Conservation (phyloP, 2,113 vertebrate genomes). For the Hippolais icterina region DNA sequence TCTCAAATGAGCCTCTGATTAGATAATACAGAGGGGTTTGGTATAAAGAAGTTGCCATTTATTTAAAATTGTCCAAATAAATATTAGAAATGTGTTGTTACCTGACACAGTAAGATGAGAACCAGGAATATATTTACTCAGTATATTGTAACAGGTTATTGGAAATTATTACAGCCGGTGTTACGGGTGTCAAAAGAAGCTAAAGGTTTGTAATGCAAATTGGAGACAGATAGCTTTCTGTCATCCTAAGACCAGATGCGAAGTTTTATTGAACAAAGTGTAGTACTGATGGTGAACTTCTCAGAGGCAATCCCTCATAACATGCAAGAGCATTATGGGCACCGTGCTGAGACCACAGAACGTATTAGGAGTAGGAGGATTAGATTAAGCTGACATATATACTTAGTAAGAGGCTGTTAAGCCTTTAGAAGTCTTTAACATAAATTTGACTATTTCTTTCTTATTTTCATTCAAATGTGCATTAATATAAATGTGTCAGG, state of each 20-base stretch:
- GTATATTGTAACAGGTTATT: constrained; percentile 36
- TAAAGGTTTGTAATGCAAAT: constrained; percentile 70
- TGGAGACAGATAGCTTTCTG: constrained; percentile 61
- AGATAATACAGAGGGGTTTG: background rate
- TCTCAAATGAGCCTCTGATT: constrained; percentile 15
- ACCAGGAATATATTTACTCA: background rate
- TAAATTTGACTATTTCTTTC: constrained; percentile 70
- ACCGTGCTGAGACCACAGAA: constrained; percentile 52
- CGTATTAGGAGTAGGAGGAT: constrained; percentile 51
- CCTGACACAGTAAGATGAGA: constrained; percentile 7
- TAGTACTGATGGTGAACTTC: constrained; percentile 45
- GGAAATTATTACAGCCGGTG: background rate
- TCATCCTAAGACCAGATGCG: constrained; percentile 55
- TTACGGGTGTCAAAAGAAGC: constrained; percentile 54
- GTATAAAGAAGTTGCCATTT: background rate
- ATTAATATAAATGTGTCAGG: constrained; percentile 59
- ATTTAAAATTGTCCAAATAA: background rate
- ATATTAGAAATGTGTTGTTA: background rate
- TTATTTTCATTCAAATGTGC: constrained; percentile 60
- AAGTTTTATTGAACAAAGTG: constrained; percentile 60
- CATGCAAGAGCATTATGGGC: constrained; percentile 43
- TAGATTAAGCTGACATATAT: constrained; percentile 70
- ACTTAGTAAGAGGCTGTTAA: constrained; percentile 66
- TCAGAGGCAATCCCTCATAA: constrained; percentile 61
- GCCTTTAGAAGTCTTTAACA: constrained; percentile 68